These are phyloP conservation scores for Cosmia pyralina DNA, from an alignment of 2,888 invertebrate species.

Conservation along the genomic window DNA sequence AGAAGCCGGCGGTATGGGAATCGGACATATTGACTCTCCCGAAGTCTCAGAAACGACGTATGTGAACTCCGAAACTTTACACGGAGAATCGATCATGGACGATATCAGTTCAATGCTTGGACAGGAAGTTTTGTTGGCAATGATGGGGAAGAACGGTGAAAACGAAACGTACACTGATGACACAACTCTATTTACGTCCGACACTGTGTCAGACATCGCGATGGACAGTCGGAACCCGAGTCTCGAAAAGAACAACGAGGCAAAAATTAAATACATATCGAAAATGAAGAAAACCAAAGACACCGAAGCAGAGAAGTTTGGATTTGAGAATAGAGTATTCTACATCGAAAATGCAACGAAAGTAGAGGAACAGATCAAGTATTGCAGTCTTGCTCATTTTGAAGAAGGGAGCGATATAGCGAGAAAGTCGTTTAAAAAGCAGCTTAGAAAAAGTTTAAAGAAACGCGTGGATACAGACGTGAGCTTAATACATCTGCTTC, in stretches of 20 bases:
- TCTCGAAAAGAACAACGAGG: constrained; percentile 90
- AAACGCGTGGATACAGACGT: constrained; percentile 81
- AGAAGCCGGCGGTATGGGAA: constrained; percentile 91
- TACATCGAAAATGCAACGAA: constrained; percentile 88
- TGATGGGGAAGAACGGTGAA: constrained; percentile 91
- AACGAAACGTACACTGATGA: constrained; percentile 93
- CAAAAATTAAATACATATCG: constrained; percentile 90
- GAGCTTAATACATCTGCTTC: constrained; percentile 78
- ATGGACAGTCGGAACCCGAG: constrained; percentile 89
- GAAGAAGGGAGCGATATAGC: constrained; percentile 96
- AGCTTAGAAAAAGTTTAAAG: constrained; percentile 84
- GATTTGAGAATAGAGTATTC: constrained; percentile 93
- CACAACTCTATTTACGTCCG: constrained; percentile 92
- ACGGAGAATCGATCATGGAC: constrained; percentile 94
- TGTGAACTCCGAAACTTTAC: constrained; percentile 92
- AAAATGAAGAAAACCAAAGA: constrained; percentile 87
- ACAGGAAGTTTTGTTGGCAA: constrained; percentile 92
- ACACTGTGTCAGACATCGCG: constrained; percentile 87
- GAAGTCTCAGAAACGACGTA: constrained; percentile 94
- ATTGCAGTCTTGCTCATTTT: constrained; percentile 95
- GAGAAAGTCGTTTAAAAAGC: constrained; percentile 93
- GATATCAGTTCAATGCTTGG: constrained; percentile 94
- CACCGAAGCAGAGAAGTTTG: constrained; percentile 90
- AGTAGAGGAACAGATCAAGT: constrained; percentile 91
- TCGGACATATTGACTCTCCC: constrained; percentile 95